Evolutionary conservation across 2,888 invertebrate species (phyloP), one percentile per base, ranked within the genome.

Genomic region (Diaperis boleti): DNA sequence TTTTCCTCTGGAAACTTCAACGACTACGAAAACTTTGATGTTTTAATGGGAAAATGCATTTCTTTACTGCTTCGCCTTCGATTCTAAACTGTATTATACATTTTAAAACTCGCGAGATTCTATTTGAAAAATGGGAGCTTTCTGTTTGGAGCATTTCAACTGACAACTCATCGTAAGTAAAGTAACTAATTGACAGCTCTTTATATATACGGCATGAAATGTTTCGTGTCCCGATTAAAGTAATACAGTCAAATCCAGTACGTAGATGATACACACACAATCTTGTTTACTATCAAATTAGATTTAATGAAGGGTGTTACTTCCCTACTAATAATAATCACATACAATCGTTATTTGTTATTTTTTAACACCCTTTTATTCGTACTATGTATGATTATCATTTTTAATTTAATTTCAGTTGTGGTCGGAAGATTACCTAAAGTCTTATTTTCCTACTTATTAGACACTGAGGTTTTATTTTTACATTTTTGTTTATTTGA

Each of bases 141-240:
- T 33, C n/a, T 5, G 6, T 33, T 33, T 11, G 11, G 13, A 33
- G 33, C 11, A 11, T 33, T 42, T 42, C 20, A 18, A 1, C n/a
- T 20, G 42, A 8, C 39, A 15, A 39, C 15, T 10, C 8, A 15
- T 39, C 39, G 39, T 17, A 17, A 39, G 39, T 35, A 37, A 37
- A 15, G 52, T 52, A 37, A 52, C 39, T 52, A 52, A 52, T 52
- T 52, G n/a, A n/a, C n/a, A n/a, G n/a, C n/a, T n/a, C n/a, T n/a
- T n/a, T n/a, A n/a, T n/a, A n/a, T 52, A 52, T 52, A 20, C 0
- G 52, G n/a, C 52, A 52, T 52, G 52, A 52, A 52, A 52, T 11
- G 39, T 52, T 22, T 52, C 52, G 52, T 52, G 52, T 22, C 22
- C 13, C 26, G 13, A 4, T 22, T 52, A 17, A 37, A 22, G 37